phyloP scores from a whole-genome alignment of 1,140 invertebrate genomes.

The Ostrea edulis region DNA sequence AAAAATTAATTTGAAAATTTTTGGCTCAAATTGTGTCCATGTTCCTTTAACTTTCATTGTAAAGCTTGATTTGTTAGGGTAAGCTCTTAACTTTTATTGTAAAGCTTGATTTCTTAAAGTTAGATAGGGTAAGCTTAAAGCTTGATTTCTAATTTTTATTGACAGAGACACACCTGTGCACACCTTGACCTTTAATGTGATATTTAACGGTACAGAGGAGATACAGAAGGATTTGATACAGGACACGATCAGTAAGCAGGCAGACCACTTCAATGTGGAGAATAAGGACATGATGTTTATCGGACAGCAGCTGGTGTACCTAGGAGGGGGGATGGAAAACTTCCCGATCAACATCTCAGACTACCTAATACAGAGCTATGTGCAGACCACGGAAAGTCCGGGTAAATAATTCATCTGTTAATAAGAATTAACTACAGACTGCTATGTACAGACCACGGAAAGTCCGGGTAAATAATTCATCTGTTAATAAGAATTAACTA shows the following conservation, averaged over 20 bases:
- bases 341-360: constrained; percentile 59
- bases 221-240: constrained; percentile 19
- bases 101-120: too few relatives aligned
- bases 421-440: background rate
- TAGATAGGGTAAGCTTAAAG: constrained; percentile 56
- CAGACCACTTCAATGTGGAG: constrained; percentile 49
- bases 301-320: constrained; percentile 53
- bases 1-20: too few relatives aligned
- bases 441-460: constrained; percentile 43
- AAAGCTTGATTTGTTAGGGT: too few relatives aligned
- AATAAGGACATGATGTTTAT: constrained; percentile 60
- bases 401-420: constrained; percentile 14
- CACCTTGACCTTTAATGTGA: constrained; percentile 54
- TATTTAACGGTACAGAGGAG: constrained; percentile 54
- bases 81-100: too few relatives aligned
- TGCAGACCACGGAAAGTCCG: constrained; percentile 52
- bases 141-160: too few relatives aligned
- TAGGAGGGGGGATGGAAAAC: constrained; percentile 47
- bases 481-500: background rate
- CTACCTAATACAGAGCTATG: constrained; percentile 42
- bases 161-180: constrained; percentile 50
- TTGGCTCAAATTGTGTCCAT: too few relatives aligned
- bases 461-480: constrained; percentile 47
- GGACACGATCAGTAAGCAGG: constrained; percentile 46
- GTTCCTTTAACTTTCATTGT: too few relatives aligned